Evolutionary conservation across 2,888 invertebrate genomes (phyloP).

Genomic region (Drosophila paranaensis): DNA sequence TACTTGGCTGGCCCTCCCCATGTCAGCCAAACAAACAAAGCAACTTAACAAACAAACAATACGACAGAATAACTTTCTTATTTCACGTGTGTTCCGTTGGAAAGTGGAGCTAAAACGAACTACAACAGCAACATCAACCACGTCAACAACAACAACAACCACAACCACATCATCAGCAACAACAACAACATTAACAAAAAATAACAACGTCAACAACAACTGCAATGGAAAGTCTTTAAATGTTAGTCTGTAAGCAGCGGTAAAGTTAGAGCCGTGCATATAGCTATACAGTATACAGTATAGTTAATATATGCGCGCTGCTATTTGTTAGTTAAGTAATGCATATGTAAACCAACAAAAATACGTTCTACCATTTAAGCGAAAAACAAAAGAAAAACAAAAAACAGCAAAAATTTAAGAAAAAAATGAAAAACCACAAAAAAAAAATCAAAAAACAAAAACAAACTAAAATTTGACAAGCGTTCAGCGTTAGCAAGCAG

Average conservation of each 20-base stretch:
- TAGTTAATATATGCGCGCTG: conserved; percentile 53
- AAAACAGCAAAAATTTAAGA: conserved; percentile 48
- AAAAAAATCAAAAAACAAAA: conserved; percentile 37
- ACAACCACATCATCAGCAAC: conserved; percentile 11
- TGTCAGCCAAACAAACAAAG: conserved; percentile 28
- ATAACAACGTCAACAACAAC: conserved; percentile 30
- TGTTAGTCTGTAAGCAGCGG: conserved; percentile 71
- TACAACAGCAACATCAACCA: conserved; percentile 23
- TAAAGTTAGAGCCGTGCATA: conserved; percentile 61
- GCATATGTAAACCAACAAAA: conserved; percentile 47
- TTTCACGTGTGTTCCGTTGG: conserved; percentile 22
- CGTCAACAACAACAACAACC: conserved; percentile 18
- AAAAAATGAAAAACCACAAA: conserved; percentile 51
- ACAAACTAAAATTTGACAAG: conserved; percentile 67
- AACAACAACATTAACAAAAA: conserved; percentile 27
- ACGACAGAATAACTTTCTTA: conserved; percentile 19
- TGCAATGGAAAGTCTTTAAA: conserved; percentile 72
- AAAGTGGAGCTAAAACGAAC: conserved; percentile 7
- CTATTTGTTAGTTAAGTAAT: conserved; percentile 73
- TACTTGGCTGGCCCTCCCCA: conserved; percentile 29
- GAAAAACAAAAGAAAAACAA: conserved; percentile 57
- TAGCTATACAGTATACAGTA: conserved; percentile 23
- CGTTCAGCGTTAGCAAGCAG: conserved; percentile 73
- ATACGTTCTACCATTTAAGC: conserved; percentile 60
- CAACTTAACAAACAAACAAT: conserved; percentile 36